Conservation (phyloP, 2,888 invertebrate species). For the Lamellibrachia satsuma region DNA sequence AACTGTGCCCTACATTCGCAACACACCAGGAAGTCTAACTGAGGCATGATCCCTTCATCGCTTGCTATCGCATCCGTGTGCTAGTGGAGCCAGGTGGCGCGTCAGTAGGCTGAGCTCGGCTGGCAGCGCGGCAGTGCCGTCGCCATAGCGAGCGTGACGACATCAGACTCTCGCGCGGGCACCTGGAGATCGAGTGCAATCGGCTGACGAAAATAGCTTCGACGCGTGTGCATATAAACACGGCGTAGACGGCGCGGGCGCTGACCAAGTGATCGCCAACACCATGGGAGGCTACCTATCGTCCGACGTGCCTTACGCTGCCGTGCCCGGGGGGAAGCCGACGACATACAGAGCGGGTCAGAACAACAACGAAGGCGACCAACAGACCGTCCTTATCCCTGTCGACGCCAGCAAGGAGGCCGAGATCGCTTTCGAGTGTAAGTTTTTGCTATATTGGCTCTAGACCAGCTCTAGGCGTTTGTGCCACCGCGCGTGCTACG, state of each 20-base stretch:
- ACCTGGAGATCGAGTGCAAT: background rate
- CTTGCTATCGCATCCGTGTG: background rate
- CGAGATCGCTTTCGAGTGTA: conserved; percentile 4
- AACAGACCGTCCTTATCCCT: background rate
- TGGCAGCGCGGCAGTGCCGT: background rate
- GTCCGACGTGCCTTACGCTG: background rate
- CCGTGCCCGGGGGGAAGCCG: background rate
- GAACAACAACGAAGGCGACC: background rate
- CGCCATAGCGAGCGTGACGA: background rate
- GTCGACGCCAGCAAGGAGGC: background rate
- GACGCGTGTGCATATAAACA: conserved; percentile 17
- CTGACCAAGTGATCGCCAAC: background rate
- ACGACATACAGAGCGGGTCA: background rate
- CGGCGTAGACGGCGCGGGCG: background rate
- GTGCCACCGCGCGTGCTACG: background rate
- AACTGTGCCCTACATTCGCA: no score
- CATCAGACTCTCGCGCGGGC: background rate
- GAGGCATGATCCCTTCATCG: background rate
- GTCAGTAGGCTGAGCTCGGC: background rate
- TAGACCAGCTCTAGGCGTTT: background rate
- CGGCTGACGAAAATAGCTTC: background rate
- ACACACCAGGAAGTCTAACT: no score
- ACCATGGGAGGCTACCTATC: background rate
- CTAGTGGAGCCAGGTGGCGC: background rate
- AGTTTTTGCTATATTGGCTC: background rate